phyloP scores from a whole-genome alignment of 2,113 vertebrate genomes.

The Trogon surrucura region DNA sequence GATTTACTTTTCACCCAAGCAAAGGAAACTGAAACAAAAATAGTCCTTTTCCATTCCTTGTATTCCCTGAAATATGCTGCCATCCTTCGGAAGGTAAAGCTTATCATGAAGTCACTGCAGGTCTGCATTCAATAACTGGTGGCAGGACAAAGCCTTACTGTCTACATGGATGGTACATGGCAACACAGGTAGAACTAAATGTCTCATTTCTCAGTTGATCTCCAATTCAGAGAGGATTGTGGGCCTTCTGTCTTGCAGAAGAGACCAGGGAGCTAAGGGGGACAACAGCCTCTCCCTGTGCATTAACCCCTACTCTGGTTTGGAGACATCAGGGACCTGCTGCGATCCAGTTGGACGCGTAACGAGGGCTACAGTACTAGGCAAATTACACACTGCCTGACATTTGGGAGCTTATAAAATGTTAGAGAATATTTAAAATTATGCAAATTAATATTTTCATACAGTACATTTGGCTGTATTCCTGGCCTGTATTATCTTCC shows the following conservation, averaged over 20 bases:
- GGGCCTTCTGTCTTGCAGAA: not conserved
- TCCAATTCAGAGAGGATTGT: not conserved
- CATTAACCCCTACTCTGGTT: constrained; percentile 39
- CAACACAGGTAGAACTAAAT: not conserved
- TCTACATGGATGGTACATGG: not conserved
- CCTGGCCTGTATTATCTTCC: constrained; percentile 44
- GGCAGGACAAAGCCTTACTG: not conserved
- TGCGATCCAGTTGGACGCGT: constrained; percentile 44
- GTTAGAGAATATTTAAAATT: constrained; percentile 69
- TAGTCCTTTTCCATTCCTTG: constrained; percentile 22
- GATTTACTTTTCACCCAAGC: constrained; percentile 57
- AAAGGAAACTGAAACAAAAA: constrained; percentile 54
- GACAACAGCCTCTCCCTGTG: not conserved
- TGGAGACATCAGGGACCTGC: constrained; percentile 48
- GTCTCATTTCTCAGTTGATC: not conserved
- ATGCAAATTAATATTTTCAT: constrained; percentile 68
- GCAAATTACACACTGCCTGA: constrained; percentile 60
- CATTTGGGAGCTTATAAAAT: constrained; percentile 62
- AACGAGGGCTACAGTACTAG: constrained; percentile 17
- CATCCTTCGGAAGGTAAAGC: not conserved
- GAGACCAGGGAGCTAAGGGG: not conserved
- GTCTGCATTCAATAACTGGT: constrained; percentile 27
- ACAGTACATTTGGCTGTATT: constrained; percentile 54
- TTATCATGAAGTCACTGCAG: not conserved
- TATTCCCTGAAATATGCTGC: constrained; percentile 1